Conservation (phyloP, 2,797 vertebrate genomes). For the Mus caroli region DNA sequence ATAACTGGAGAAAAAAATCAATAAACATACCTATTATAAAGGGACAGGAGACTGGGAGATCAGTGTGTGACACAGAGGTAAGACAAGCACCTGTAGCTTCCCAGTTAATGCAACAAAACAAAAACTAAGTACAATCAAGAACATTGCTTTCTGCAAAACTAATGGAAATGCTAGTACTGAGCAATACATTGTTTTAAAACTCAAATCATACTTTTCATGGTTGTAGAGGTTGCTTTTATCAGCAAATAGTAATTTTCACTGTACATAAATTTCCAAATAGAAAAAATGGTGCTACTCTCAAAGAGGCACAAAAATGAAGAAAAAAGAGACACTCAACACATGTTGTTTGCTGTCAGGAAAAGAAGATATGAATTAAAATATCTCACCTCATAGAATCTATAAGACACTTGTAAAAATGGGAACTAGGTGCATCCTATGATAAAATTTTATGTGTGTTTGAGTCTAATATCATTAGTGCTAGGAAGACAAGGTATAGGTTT, state of each 20-base stretch:
- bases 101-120: not conserved
- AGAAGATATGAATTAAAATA: not conserved
- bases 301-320: not conserved
- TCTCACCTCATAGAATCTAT: not conserved
- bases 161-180: not conserved
- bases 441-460: not conserved
- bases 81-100: not conserved
- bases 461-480: not conserved
- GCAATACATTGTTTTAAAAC: not conserved
- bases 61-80: not conserved
- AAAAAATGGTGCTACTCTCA: not conserved
- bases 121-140: not conserved
- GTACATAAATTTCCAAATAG: not conserved
- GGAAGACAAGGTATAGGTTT: not conserved
- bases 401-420: not conserved
- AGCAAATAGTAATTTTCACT: not conserved
- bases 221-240: not conserved
- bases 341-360: not conserved
- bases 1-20: not conserved
- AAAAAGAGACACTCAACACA: not conserved
- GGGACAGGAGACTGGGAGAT: not conserved
- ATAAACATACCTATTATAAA: not conserved
- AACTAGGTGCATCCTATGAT: not conserved
- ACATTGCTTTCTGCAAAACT: not conserved
- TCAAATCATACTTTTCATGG: not conserved